Evolutionary conservation across 1,140 invertebrate species (phyloP), one percentile per base, ranked within the genome.

Genomic region (Chironomus striatipennis): DNA sequence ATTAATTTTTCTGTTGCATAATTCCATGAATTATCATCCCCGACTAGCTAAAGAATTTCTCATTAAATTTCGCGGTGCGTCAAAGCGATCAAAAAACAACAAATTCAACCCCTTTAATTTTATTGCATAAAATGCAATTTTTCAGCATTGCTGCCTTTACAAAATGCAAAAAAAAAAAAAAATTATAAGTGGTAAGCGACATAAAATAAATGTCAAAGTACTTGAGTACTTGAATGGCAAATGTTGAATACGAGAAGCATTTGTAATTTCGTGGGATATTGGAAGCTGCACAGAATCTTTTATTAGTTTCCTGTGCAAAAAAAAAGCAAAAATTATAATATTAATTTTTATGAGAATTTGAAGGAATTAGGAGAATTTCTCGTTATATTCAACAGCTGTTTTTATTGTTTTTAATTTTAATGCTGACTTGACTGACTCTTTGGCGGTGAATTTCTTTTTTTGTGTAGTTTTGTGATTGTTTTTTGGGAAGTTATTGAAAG

Each of bases 371-470:
- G n/a, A 18, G 9, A 18, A 21, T 70, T 70, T n/a, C 7, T 70
- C n/a, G n/a, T 70, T 12, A 18, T 70, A 21, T 70, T 10, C 65
- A 70, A 70, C 65, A 70, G 65, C 65, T 70, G 65, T 70, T 70
- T 70, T 67, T 20, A 20, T 17, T 10, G 18, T 67, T 67, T 67
- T n/a, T 67, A 57, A 57, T 34, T n/a, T n/a, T n/a, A n/a, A 34
- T 34, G 24, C 24, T 34, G 24, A 34, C 24, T n/a, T n/a, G n/a
- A n/a, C n/a, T n/a, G n/a, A n/a, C n/a, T n/a, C n/a, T 34, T 34
- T 34, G 24, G 1, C 24, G 24, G 24, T 34, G 24, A 5, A 34
- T 5, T 57, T 12, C n/a, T 57, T 10, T 57, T 57, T 57, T 57
- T 57, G 47, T 57, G 47, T 12, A 12, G 1, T 57, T 57, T 57